Evolutionary conservation across 2,888 invertebrate species (phyloP), one percentile per base, ranked within the genome.

Genomic region (Dynastes grantii): DNA sequence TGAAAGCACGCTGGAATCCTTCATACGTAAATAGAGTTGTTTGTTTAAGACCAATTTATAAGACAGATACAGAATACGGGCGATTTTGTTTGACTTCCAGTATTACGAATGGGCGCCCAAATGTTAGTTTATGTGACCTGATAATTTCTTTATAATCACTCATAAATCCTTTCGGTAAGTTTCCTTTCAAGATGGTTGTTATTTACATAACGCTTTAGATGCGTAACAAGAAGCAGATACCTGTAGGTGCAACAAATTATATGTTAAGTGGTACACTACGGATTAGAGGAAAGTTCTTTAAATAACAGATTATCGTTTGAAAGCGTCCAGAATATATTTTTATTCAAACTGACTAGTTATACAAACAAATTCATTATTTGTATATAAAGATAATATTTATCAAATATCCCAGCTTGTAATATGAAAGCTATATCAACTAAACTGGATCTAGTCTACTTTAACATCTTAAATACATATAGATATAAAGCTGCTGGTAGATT

Each of bases 1-100:
- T 78, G 40, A 78, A 73, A 80, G 53, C 78, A 67, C 75, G 70
- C 61, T 77, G 45, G 77, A 76, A 76, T 76, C 75, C 77, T 53
- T 51, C n/a, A 45, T 70, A 78, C 78, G 73, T 68, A 81, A 81
- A 81, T 79, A 81, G 80, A 81, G 80, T 81, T 81, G 80, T 81
- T 78, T 45, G 37, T 76, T 64, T 78, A 76, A 67, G 58, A 58
- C 68, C 78, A 65, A 78, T 78, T 78, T 78, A 78, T 78, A 76
- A 67, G 51, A 13, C 37, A 78, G 45, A 68, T 45, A 58, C 37
- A 45, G 53, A 67, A 78, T 53, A 27, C 45, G 55, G 32, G 37
- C 71, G 55, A 53, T 37, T 71, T 71, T 75, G 40, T 75, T 45
- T 63, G 61, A 45, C 73, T 61, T 75, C 61, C 61, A 40, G 71